A percentile compares a stretch with the other conserved stretches of the same genome.
Conservation (phyloP, 2,888 invertebrate species). For the Euphydryas editha region DNA sequence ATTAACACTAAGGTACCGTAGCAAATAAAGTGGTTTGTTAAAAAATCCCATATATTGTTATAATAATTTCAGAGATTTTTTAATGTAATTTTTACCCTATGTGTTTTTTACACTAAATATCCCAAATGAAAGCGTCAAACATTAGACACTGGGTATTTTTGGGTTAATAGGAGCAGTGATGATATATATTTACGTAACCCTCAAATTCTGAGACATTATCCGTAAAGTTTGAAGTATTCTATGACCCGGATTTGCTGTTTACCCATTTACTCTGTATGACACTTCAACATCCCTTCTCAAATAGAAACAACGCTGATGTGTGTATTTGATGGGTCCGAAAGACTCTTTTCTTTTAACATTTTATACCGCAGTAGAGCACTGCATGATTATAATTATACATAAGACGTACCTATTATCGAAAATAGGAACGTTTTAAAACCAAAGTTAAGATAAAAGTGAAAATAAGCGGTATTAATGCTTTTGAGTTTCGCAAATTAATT, state of each 20-base stretch:
- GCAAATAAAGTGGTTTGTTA: too few relatives aligned
- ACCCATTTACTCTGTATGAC: slow-evolving; percentile 68
- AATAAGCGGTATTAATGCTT: slow-evolving; percentile 19
- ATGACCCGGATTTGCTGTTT: slow-evolving; percentile 65
- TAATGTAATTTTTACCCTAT: too few relatives aligned
- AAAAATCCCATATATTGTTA: not conserved
- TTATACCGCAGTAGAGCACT: slow-evolving; percentile 17
- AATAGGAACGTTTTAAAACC: slow-evolving; percentile 14
- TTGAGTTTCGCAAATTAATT: slow-evolving; percentile 17
- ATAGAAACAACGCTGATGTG: slow-evolving; percentile 67
- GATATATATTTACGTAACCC: slow-evolving; percentile 41
- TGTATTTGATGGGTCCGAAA: slow-evolving; percentile 53
- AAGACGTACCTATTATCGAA: slow-evolving; percentile 38
- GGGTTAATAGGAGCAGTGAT: slow-evolving; percentile 19
- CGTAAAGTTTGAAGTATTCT: slow-evolving; percentile 66
- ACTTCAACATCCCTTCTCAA: slow-evolving; percentile 70
- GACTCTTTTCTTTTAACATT: slow-evolving; percentile 41
- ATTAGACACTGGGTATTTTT: slow-evolving; percentile 12
- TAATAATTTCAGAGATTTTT: not conserved
- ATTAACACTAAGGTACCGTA: too few relatives aligned
- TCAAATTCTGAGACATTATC: slow-evolving; percentile 46
- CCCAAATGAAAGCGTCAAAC: not conserved
- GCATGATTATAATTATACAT: slow-evolving; percentile 38
- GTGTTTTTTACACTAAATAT: not conserved
- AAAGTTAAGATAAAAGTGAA: slow-evolving; percentile 31